Evolutionary conservation across 2,888 invertebrate genomes (phyloP).

Genomic region (Oxytorus armatus): DNA sequence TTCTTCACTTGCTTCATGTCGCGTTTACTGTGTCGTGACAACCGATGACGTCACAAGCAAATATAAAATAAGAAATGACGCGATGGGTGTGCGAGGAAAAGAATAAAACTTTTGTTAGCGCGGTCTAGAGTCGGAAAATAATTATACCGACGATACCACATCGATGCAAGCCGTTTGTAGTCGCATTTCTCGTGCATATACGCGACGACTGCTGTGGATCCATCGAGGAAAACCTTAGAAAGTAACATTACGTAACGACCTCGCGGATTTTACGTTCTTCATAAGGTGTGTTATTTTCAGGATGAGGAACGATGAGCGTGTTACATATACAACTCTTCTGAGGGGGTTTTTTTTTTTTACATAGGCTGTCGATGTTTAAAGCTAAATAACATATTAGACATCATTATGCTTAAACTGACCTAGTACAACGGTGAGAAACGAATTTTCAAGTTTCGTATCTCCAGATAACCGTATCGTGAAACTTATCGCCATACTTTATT

Average conservation of each 20-base stretch:
- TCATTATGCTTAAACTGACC: constrained; percentile 14
- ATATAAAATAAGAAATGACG: background rate
- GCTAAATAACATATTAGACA: background rate
- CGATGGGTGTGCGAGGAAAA: background rate
- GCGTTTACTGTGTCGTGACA: no score
- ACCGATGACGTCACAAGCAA: background rate
- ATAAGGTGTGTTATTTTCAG: constrained; percentile 5
- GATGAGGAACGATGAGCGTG: constrained; percentile 20
- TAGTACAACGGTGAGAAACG: background rate
- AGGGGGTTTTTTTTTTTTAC: background rate
- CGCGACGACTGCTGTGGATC: constrained; percentile 38
- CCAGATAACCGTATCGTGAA: constrained; percentile 3
- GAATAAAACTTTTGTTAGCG: background rate
- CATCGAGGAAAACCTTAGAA: constrained; percentile 72
- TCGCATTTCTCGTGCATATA: background rate
- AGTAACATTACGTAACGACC: constrained; percentile 73
- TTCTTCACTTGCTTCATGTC: no score
- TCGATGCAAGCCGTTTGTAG: constrained; percentile 37
- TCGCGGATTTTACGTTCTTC: constrained; percentile 28
- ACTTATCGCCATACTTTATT: background rate
- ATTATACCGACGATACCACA: constrained; percentile 28
- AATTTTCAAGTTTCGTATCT: background rate
- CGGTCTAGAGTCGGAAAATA: background rate
- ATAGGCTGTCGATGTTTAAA: background rate
- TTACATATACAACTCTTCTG: background rate